Conservation (phyloP, 1,140 invertebrate species). For the Gonatopus flavifemur region DNA sequence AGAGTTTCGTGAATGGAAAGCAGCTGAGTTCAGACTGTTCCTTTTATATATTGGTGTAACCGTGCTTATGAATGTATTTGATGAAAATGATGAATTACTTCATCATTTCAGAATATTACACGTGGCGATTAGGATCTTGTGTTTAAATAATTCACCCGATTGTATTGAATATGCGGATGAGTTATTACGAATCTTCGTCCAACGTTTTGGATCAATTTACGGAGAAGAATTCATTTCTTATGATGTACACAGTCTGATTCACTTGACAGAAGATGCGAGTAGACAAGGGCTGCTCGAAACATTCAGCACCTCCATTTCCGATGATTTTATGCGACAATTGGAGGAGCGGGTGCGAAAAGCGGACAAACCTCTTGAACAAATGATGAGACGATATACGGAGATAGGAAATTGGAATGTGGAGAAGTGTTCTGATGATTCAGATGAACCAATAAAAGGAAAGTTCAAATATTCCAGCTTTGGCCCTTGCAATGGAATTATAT, state of each 20-base stretch:
- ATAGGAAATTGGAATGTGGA: too few relatives aligned
- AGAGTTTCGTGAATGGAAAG: slow-evolving; percentile 32
- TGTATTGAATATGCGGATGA: slow-evolving; percentile 1
- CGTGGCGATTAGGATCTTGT: slow-evolving; percentile 1
- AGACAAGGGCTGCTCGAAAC: slow-evolving; percentile 8
- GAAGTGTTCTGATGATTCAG: too few relatives aligned
- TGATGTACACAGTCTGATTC: slow-evolving; percentile 15
- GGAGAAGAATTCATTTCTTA: slow-evolving; percentile 4
- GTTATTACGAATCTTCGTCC: slow-evolving; percentile 3
- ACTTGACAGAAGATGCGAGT: slow-evolving; percentile 9
- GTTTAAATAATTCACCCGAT: not conserved
- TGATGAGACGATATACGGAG: slow-evolving; percentile 5
- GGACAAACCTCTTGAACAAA: slow-evolving; percentile 6
- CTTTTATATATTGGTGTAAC: slow-evolving; percentile 33
- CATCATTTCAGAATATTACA: slow-evolving; percentile 9
- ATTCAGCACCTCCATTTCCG: too few relatives aligned
- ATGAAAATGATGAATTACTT: not conserved
- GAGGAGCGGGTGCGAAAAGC: slow-evolving; percentile 1
- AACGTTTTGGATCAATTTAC: slow-evolving; percentile 2
- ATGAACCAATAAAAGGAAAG: too few relatives aligned
- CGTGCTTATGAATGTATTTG: slow-evolving; percentile 6
- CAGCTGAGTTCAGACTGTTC: too few relatives aligned
- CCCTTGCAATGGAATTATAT: too few relatives aligned
- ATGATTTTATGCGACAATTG: slow-evolving; percentile 8
- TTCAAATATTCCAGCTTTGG: too few relatives aligned